A percentile compares a stretch with the other conserved stretches of the same genome.
phyloP scores from a whole-genome alignment of 2,888 invertebrate species.

The Stramonita haemastoma region DNA sequence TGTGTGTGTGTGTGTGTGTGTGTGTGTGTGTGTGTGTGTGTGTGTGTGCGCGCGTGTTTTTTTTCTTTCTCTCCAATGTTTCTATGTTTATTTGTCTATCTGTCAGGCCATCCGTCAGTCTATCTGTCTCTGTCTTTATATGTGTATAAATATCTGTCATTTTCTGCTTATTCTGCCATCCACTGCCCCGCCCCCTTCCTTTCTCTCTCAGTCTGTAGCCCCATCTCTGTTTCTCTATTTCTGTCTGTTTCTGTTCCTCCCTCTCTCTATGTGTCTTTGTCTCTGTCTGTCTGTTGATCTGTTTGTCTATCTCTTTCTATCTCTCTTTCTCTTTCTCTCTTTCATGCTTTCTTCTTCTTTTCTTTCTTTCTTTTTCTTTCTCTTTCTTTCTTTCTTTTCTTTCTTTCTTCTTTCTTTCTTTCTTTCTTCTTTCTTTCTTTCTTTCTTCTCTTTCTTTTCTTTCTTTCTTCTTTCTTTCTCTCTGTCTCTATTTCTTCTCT shows the following conservation, averaged over 20 bases:
- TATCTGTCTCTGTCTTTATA: not conserved
- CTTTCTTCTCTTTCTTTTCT: not conserved
- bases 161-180: not conserved
- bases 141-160: no score
- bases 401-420: not conserved
- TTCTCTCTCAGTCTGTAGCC: not conserved
- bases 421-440: not conserved
- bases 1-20: constrained; percentile 23
- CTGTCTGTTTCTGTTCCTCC: not conserved
- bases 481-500: not conserved
- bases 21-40: no score
- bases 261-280: not conserved
- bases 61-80: no score
- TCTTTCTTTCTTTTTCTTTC: not conserved
- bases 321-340: not conserved
- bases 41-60: no score
- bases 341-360: not conserved
- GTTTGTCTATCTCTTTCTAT: not conserved
- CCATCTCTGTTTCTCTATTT: not conserved
- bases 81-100: not conserved
- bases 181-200: no score
- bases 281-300: no score
- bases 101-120: not conserved
- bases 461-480: not conserved
- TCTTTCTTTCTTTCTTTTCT: not conserved